A percentile compares a stretch with the other conserved stretches of the same genome.
Conservation (phyloP, 2,888 invertebrate genomes). For the Apoda limacodes region DNA sequence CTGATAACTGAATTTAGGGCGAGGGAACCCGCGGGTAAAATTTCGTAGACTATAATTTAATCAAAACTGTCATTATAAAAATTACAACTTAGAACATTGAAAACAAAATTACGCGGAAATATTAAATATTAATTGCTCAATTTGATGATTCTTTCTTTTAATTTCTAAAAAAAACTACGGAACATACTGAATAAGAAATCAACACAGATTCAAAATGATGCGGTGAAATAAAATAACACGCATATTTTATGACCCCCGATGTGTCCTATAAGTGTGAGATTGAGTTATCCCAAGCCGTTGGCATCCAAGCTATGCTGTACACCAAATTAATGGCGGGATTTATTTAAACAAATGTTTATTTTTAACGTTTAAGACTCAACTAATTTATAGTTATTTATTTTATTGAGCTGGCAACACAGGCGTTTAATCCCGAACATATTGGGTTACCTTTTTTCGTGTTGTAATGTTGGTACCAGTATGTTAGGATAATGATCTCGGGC, state of each 20-base stretch:
- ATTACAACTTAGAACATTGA: too few relatives aligned
- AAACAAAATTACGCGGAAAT: too few relatives aligned
- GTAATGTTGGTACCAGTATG: neutral
- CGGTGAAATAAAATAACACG: slow-evolving; percentile 13
- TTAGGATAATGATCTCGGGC: neutral
- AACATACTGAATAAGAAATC: too few relatives aligned
- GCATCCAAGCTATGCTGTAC: slow-evolving; percentile 13
- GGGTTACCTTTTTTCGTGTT: slow-evolving; percentile 18
- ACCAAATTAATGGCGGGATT: slow-evolving; percentile 13
- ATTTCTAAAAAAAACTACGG: too few relatives aligned
- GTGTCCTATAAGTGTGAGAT: slow-evolving; percentile 23
- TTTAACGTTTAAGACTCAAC: slow-evolving; percentile 21
- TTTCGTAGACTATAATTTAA: too few relatives aligned
- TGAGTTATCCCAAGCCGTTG: slow-evolving; percentile 25
- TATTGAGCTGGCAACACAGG: slow-evolving; percentile 20
- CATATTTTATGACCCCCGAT: slow-evolving; percentile 12
- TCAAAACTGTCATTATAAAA: too few relatives aligned
- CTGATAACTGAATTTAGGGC: too few relatives aligned
- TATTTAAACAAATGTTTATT: slow-evolving; percentile 21
- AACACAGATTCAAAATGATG: too few relatives aligned
- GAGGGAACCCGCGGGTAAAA: too few relatives aligned
- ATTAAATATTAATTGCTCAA: too few relatives aligned
- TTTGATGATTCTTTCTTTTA: too few relatives aligned
- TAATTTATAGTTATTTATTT: slow-evolving; percentile 37
- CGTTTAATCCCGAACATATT: slow-evolving; percentile 16